phyloP scores from a whole-genome alignment of 64 coral and sea anemone species.

The Montipora cactus region DNA sequence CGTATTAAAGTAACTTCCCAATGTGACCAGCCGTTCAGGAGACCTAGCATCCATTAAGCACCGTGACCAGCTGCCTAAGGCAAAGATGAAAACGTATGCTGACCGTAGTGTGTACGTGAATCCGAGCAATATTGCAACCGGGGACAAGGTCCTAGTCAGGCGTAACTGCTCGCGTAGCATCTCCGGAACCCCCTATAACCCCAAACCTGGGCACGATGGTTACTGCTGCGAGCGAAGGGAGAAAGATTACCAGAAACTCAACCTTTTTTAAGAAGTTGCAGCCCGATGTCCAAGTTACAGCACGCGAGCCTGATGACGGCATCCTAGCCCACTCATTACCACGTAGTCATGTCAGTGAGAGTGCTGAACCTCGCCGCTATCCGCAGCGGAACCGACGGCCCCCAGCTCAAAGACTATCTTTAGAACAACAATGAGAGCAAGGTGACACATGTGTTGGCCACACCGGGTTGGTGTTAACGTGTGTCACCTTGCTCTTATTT shows the following conservation, averaged over 20 bases:
- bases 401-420: constrained; percentile 73
- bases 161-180: constrained; percentile 60
- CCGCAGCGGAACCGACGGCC: not conserved
- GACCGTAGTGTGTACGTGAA: constrained; percentile 59
- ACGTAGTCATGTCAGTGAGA: constrained; percentile 25
- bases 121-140: constrained; percentile 49
- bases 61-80: constrained; percentile 51
- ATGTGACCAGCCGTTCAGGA: constrained; percentile 24
- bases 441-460: too few species aligned
- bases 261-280: too few species aligned
- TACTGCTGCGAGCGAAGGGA: constrained; percentile 38
- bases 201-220: constrained; percentile 32
- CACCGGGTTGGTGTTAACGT: too few species aligned
- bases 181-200: constrained; percentile 69
- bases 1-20: constrained; percentile 45
- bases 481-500: too few species aligned
- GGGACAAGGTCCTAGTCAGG: constrained; percentile 65
- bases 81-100: constrained; percentile 77
- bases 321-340: constrained; percentile 17
- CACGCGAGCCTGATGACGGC: constrained; percentile 15
- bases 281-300: constrained; percentile 22
- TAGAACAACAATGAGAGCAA: not conserved
- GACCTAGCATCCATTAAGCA: constrained; percentile 52
- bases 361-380: too few species aligned
- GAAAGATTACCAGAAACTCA: constrained; percentile 47